Percentiles rank a stretch among this genome's conserved stretches.
These are phyloP conservation scores for Polypedilum pembai DNA, from an alignment of 1,140 invertebrate species.

Conservation along the genomic window DNA sequence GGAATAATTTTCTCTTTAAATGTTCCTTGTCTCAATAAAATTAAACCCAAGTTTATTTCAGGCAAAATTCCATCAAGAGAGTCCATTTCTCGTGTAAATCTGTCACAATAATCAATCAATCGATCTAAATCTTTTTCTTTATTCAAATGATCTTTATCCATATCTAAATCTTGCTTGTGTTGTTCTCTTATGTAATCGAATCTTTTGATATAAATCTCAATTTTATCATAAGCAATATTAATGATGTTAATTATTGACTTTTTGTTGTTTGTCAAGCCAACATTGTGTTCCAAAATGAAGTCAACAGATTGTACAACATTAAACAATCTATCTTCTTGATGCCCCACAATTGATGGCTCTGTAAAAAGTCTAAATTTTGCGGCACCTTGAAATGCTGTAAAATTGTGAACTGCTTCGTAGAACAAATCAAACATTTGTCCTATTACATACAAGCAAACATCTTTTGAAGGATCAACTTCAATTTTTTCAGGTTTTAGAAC, in stretches of 20 bases:
- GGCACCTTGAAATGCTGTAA: constrained; percentile 38
- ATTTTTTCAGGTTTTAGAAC: constrained; percentile 40
- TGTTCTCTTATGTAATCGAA: constrained; percentile 59
- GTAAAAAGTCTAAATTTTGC: constrained; percentile 35
- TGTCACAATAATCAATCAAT: constrained; percentile 52
- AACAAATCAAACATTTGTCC: constrained; percentile 42
- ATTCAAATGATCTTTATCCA: constrained; percentile 49
- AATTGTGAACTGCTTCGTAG: constrained; percentile 41
- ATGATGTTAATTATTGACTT: constrained; percentile 49
- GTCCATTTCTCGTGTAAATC: constrained; percentile 53
- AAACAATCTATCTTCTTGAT: constrained; percentile 51
- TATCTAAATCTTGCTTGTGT: constrained; percentile 60
- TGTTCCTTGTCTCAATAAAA: constrained; percentile 57
- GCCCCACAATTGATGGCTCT: constrained; percentile 52
- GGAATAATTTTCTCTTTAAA: constrained; percentile 63
- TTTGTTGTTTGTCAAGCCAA: constrained; percentile 47
- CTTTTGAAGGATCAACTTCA: constrained; percentile 42
- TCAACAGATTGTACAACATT: constrained; percentile 48
- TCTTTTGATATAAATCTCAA: constrained; percentile 55
- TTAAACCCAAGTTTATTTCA: constrained; percentile 55
- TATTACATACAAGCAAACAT: constrained; percentile 39
- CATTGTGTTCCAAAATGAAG: constrained; percentile 48
- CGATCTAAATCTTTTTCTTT: constrained; percentile 48
- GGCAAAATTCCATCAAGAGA: constrained; percentile 54
- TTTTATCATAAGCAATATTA: constrained; percentile 51